Base-by-base conservation (phyloP, 2,888 invertebrate species). In the Branchellion lobata region DNA sequence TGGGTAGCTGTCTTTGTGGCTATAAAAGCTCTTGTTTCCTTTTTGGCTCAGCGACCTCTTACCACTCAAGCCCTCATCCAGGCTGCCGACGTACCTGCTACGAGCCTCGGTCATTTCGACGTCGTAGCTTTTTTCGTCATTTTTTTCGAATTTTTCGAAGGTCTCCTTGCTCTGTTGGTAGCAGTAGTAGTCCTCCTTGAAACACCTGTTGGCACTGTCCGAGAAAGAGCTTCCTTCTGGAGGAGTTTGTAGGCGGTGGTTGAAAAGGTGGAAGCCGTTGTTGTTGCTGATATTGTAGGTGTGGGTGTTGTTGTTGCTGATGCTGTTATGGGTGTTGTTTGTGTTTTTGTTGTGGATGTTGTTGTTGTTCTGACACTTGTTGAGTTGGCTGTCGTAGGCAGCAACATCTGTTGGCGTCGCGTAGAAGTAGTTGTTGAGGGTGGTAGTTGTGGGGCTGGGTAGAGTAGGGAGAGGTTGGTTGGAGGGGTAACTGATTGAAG, bases 181-280 rank as follows among this genome's bases (percentile, higher is more conserved):
- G 24, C 61, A 57, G 61, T 57, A 57, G n/a, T 24, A 78, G 40
- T 57, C 61, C 21, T 68, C 18, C 14, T 76, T 29, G 5, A 24
- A 1, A 8, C 3, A 18, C n/a, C 1, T 34, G 14, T 73, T n/a
- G 29, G 73, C 2, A 18, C 8, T 27, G 14, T 5, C 11, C 36
- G 2, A 24, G 11, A 1, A 0, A 24, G 36, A 2, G 18, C 18
- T n/a, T 27, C 1, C 33, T 1, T 69, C 21, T 65, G 3, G 65
- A 11, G 3, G 29, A 8, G 3, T 24, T 21, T 65, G 65, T 65
- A 27, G 24, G 21, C 29, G 21, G 29, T 27, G 3, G 29, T 3
- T 24, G 65, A 65, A 27, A 29, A 21, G 8, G n/a, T 3, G 29
- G 29, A n/a, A n/a, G n/a, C n/a, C n/a, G n/a, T n/a, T n/a, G n/a